These are phyloP conservation scores for Leptogaster cylindrica DNA, from an alignment of 2,888 invertebrate species.

Conservation along the genomic window DNA sequence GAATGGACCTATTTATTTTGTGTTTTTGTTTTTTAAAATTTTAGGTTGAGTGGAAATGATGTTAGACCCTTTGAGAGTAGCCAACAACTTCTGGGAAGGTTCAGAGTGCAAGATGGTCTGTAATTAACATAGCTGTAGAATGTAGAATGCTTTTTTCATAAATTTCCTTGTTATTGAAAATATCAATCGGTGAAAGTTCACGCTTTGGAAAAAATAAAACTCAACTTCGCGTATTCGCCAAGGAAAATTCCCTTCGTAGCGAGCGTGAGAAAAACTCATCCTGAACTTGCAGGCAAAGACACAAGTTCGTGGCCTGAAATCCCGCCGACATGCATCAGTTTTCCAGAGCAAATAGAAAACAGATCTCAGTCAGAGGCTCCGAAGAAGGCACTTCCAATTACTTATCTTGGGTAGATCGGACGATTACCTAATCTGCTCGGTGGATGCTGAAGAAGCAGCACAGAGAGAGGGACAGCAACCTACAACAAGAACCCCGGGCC, in stretches of 20 bases:
- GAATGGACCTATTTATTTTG: not conserved
- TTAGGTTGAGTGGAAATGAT: not conserved
- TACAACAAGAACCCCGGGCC: conserved; percentile 15
- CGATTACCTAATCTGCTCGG: conserved; percentile 24
- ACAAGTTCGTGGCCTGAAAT: conserved; percentile 37
- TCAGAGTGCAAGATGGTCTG: conserved; percentile 7
- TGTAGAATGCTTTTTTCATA: not conserved
- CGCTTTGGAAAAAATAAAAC: not conserved
- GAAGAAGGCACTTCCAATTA: conserved; percentile 19
- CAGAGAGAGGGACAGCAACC: not conserved
- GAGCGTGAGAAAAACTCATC: conserved; percentile 36
- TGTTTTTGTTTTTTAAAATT: not conserved
- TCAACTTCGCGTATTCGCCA: not conserved
- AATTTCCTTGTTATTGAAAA: not conserved
- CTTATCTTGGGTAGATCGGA: conserved; percentile 11
- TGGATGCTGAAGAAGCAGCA: not conserved
- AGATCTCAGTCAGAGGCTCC: conserved; percentile 6
- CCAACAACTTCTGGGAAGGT: conserved; percentile 1
- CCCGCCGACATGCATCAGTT: conserved; percentile 32
- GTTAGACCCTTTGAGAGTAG: not conserved
- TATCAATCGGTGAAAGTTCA: not conserved
- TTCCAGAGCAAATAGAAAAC: conserved; percentile 31
- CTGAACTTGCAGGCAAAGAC: conserved; percentile 1
- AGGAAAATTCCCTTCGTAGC: not conserved
- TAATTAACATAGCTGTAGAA: conserved; percentile 17